Percentiles rank a stretch among this genome's conserved stretches.
Conservation (phyloP, 2,113 vertebrate genomes). For the Campylomormyrus numenius region DNA sequence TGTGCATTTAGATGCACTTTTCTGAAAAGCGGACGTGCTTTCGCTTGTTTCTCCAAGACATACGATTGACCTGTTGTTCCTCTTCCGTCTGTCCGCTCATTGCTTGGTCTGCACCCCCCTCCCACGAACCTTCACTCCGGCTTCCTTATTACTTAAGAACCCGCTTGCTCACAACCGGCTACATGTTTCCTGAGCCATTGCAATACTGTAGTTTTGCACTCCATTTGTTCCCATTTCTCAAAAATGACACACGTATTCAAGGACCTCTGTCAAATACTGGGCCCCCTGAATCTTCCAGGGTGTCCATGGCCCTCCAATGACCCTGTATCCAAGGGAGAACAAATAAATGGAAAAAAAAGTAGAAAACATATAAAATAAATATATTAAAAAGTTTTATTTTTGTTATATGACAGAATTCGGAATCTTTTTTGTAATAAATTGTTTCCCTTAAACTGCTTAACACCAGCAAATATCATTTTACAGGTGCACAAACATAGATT, state of each 20-base stretch:
- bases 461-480: not conserved
- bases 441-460: not conserved
- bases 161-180: not conserved
- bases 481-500: not conserved
- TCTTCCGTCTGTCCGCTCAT: not conserved
- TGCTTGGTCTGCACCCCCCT: not conserved
- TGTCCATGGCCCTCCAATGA: not conserved
- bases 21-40: not conserved
- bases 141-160: not conserved
- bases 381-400: not conserved
- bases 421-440: not conserved
- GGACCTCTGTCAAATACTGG: not conserved
- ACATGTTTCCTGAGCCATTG: not conserved
- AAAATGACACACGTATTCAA: not conserved
- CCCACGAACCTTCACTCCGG: not conserved
- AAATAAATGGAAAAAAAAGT: not conserved
- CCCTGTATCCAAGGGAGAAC: not conserved
- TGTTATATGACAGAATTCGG: not conserved
- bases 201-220: not conserved
- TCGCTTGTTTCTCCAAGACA: not conserved
- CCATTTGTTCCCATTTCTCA: not conserved
- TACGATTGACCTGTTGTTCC: not conserved
- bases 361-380: not conserved
- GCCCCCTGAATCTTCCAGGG: not conserved
- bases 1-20: not conserved